Evolutionary conservation across 2,888 invertebrate species (phyloP).

Genomic region (Mechanitis messenoides): DNA sequence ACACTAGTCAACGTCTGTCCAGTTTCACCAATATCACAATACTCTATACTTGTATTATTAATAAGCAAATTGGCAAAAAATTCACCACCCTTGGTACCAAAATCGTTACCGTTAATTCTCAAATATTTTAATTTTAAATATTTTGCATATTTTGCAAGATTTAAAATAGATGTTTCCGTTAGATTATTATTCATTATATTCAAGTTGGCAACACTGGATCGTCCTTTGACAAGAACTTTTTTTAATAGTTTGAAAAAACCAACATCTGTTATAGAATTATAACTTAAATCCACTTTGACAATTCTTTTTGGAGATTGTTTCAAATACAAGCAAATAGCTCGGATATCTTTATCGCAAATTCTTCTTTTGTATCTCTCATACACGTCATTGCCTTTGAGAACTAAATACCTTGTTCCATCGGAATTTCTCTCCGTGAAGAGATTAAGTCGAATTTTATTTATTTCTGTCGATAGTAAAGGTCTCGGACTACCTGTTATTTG

Average conservation of each 20-base stretch:
- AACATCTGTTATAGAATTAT: constrained; percentile 74
- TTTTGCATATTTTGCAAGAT: constrained; percentile 52
- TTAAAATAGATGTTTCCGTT: constrained; percentile 54
- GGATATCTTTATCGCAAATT: constrained; percentile 67
- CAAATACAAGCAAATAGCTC: constrained; percentile 68
- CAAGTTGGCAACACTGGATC: constrained; percentile 69
- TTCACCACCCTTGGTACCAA: constrained; percentile 73
- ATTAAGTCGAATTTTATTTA: constrained; percentile 53
- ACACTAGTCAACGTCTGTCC: constrained; percentile 75
- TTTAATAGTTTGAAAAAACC: constrained; percentile 66
- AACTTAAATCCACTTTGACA: constrained; percentile 70
- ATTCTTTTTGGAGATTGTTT: constrained; percentile 59
- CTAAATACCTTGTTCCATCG: constrained; percentile 69
- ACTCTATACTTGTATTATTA: constrained; percentile 61
- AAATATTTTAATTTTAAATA: constrained; percentile 67
- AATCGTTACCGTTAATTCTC: constrained; percentile 76
- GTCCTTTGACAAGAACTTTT: constrained; percentile 55
- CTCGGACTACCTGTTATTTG: constrained; percentile 44
- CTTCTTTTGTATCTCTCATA: constrained; percentile 59
- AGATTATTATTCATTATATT: constrained; percentile 78
- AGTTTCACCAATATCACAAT: constrained; percentile 76
- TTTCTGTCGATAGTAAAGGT: constrained; percentile 37
- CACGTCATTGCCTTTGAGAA: constrained; percentile 72
- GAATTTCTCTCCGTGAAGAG: constrained; percentile 72
- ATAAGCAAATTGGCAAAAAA: constrained; percentile 68